Conservation (phyloP, 2,113 vertebrate genomes). For the Chaetops frenatus region DNA sequence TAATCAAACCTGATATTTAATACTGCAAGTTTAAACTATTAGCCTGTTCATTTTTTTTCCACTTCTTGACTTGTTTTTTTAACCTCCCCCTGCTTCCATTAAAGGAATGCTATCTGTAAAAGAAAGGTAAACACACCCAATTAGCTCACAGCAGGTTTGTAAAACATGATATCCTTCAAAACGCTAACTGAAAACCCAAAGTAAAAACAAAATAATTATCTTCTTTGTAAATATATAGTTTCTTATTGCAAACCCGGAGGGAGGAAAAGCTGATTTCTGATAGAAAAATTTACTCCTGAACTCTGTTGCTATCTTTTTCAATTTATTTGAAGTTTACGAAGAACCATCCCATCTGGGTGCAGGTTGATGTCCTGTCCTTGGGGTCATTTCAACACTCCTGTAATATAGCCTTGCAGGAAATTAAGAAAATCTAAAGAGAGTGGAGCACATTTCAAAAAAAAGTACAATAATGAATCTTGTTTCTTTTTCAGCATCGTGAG, state of each 20-base stretch:
- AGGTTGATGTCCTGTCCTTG: background rate
- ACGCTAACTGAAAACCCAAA: background rate
- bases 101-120: background rate
- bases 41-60: background rate
- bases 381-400: background rate
- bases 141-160: background rate
- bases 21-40: background rate
- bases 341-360: background rate
- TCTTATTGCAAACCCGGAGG: background rate
- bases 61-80: background rate
- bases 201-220: background rate
- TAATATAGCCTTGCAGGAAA: background rate
- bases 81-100: background rate
- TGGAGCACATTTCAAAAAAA: background rate
- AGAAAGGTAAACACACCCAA: background rate
- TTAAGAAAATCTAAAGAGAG: background rate
- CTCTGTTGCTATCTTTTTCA: background rate
- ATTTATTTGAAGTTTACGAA: background rate
- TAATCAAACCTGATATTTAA: background rate
- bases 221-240: background rate
- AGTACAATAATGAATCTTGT: background rate
- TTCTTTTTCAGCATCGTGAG: constrained; percentile 1
- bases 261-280: background rate
- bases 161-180: background rate
- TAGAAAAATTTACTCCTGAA: background rate